phyloP scores from a whole-genome alignment of 2,797 vertebrate species.

The Cryptoprocta ferox region DNA sequence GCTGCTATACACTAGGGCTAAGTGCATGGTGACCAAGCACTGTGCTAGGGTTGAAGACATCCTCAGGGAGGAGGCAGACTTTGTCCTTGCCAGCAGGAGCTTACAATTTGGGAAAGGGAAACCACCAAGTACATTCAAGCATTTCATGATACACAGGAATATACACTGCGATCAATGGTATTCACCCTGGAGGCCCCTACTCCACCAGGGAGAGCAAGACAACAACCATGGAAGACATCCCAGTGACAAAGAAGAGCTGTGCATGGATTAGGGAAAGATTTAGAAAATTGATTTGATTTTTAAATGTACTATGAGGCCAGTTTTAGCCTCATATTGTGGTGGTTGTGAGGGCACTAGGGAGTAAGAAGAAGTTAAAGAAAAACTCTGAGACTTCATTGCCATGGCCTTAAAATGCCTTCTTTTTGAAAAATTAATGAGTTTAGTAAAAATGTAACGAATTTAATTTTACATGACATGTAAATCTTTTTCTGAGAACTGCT shows the following conservation, averaged over 20 bases:
- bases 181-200: no score
- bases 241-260: background rate
- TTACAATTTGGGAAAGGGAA: background rate
- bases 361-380: background rate
- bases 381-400: background rate
- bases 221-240: background rate
- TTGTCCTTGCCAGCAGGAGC: background rate
- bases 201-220: background rate
- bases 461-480: background rate
- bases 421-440: background rate
- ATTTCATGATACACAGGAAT: background rate
- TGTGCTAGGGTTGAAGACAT: background rate
- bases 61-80: no score
- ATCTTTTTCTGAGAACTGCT: background rate
- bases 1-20: background rate
- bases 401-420: background rate
- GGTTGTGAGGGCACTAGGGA: background rate
- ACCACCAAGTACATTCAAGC: background rate
- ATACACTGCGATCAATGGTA: background rate
- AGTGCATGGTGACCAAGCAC: background rate
- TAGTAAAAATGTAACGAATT: constrained; percentile 20
- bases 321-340: background rate
- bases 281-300: background rate
- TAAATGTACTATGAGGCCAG: background rate
- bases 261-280: background rate